Evolutionary conservation across 2,888 invertebrate genomes (phyloP), one percentile per base, ranked within the genome.

Genomic region (Troglohyphantes excavatus): DNA sequence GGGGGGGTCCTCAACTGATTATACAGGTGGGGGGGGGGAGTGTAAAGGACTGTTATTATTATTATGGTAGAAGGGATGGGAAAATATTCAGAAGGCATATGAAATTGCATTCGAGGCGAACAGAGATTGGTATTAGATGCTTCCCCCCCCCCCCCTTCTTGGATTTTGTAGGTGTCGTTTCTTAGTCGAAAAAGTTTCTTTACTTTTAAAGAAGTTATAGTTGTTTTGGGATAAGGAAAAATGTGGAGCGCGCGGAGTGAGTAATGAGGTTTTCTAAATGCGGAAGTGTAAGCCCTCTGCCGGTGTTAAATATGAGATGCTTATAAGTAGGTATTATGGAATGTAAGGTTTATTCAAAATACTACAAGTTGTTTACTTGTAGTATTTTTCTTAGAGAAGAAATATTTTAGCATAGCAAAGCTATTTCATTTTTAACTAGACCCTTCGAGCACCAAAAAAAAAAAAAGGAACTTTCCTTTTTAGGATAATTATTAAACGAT

Each of bases 91-190:
- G 68, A 68, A 33, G 29, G 27, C 33, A 72, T 65, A 75, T 65
- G 84, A 84, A 84, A 84, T 84, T 73, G 84, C 46, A 73, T 84
- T 27, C 53, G 67, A 75, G 75, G 61, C 46, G 73, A 46, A 75
- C 73, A 75, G 73, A 27, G 19, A 75, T 43, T 73, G 70, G 29
- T 46, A 59, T 84, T 65, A 29, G 68, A 53, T 53, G 53, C 21
- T 13, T 61, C 59, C 53, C 59, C 19, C 63, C 46, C 23, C 23
- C n/a, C 23, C 26, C 43, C 9, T 17, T 17, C 2, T 53, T 53
- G 3, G 53, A 53, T 53, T 39, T 39, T 39, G 53, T 17, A 13
- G 13, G 5, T n/a, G 53, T 53, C n/a, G n/a, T n/a, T n/a, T n/a
- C 53, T 63, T 78, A 63, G 65, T 29, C 11, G 43, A 13, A 39